These are phyloP conservation scores for Proisotoma minuta DNA, from an alignment of 2,888 invertebrate genomes.

Conservation along the genomic window DNA sequence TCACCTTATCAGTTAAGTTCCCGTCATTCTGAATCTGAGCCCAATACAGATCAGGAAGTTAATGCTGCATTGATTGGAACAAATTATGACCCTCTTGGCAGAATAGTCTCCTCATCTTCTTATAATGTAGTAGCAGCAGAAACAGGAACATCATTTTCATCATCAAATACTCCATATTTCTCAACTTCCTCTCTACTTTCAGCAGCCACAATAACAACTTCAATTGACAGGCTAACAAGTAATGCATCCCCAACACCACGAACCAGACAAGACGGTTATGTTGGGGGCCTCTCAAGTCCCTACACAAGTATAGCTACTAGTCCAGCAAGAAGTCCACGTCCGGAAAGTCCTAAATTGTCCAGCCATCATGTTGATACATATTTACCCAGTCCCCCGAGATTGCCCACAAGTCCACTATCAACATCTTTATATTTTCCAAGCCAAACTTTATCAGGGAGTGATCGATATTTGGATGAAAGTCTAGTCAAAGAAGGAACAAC, in stretches of 20 bases:
- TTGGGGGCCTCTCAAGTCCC: conserved; percentile 50
- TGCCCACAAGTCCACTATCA: conserved; percentile 31
- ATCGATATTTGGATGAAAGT: conserved; percentile 29
- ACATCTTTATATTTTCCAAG: conserved; percentile 38
- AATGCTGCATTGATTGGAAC: conserved; percentile 49
- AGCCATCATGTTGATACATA: conserved; percentile 27
- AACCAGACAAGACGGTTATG: conserved; percentile 59
- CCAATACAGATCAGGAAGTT: conserved; percentile 61
- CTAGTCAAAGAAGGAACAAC: conserved; percentile 21
- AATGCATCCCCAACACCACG: conserved; percentile 49
- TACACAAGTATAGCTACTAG: conserved; percentile 28
- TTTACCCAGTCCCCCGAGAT: conserved; percentile 31
- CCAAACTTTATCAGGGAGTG: conserved; percentile 21
- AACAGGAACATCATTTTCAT: neutral
- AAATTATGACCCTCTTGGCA: conserved; percentile 41
- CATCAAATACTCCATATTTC: conserved; percentile 11
- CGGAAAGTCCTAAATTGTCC: conserved; percentile 57
- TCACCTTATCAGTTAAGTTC: conserved; percentile 58
- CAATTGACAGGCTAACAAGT: conserved; percentile 10
- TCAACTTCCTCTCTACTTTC: conserved; percentile 33
- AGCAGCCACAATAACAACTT: conserved; percentile 27
- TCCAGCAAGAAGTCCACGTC: conserved; percentile 51
- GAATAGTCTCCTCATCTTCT: conserved; percentile 52
- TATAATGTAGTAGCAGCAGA: too few species aligned
- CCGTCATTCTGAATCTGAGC: conserved; percentile 55